A percentile compares a stretch with the other conserved stretches of the same genome.
Evolutionary conservation across 1,140 invertebrate species (phyloP).

Genomic region (Drosophila saltans): DNA sequence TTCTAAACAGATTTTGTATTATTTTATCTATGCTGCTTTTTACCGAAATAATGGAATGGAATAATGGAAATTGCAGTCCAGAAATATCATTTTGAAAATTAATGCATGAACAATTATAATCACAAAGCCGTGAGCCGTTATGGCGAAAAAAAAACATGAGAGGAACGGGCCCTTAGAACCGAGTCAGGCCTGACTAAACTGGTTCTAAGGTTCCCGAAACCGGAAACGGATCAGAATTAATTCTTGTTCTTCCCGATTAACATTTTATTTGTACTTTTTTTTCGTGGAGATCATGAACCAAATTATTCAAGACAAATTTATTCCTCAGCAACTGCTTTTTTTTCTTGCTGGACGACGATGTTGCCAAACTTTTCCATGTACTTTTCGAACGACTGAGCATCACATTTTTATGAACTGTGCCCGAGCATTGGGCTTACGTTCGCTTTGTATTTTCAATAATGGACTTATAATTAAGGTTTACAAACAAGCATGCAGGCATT

Average conservation of each 20-base stretch:
- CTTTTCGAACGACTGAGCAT: constrained; percentile 52
- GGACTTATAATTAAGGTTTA: constrained; percentile 59
- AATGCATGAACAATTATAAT: no score
- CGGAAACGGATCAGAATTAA: neutral
- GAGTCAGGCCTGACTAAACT: neutral
- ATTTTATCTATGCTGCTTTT: no score
- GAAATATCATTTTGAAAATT: no score
- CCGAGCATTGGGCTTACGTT: constrained; percentile 36
- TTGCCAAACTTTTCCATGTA: constrained; percentile 63
- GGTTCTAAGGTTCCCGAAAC: neutral
- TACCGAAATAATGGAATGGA: no score
- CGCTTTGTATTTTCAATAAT: constrained; percentile 27
- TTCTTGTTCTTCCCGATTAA: neutral
- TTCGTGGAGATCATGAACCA: constrained; percentile 47
- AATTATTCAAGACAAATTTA: constrained; percentile 48
- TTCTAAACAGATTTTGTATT: no score
- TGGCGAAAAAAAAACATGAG: constrained; percentile 8
- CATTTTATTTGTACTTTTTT: neutral
- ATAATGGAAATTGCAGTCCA: no score
- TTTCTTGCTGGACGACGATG: constrained; percentile 67
- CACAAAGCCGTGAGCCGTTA: no score
- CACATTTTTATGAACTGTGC: constrained; percentile 29
- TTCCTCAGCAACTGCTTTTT: constrained; percentile 65
- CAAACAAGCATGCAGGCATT: constrained; percentile 61
- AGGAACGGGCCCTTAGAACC: neutral